These are phyloP conservation scores for Plecturocebus donacophilus DNA, from an alignment of 2,113 vertebrate genomes.

Conservation along the genomic window DNA sequence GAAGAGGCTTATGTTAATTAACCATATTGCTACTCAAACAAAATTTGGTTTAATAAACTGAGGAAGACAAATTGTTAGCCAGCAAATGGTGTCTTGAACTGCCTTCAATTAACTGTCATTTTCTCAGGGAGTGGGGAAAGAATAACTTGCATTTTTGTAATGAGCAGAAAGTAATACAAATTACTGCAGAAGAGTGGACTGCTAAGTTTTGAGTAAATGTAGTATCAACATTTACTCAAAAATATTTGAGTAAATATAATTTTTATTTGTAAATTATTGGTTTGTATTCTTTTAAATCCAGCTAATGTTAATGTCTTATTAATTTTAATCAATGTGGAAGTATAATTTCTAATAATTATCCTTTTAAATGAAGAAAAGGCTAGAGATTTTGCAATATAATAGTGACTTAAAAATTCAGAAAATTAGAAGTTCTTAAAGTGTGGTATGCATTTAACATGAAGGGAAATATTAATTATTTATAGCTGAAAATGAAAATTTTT, in stretches of 20 bases:
- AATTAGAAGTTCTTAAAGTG: not conserved
- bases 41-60: not conserved
- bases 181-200: not conserved
- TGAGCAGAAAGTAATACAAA: not conserved
- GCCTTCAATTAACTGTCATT: not conserved
- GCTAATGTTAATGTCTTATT: not conserved
- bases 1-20: not conserved
- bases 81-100: not conserved
- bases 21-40: not conserved
- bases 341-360: not conserved
- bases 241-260: not conserved
- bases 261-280: conserved; percentile 29
- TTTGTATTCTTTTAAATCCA: not conserved
- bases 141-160: not conserved
- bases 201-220: not conserved
- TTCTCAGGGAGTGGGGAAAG: not conserved
- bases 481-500: conserved; percentile 5
- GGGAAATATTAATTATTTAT: not conserved
- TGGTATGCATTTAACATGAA: not conserved
- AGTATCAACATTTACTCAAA: not conserved
- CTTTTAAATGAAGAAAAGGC: not conserved
- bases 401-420: not conserved
- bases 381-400: conserved; percentile 32
- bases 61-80: not conserved
- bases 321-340: conserved; percentile 8